These are phyloP conservation scores for Chydorus sphaericus DNA, from an alignment of 2,888 invertebrate species.

Conservation along the genomic window DNA sequence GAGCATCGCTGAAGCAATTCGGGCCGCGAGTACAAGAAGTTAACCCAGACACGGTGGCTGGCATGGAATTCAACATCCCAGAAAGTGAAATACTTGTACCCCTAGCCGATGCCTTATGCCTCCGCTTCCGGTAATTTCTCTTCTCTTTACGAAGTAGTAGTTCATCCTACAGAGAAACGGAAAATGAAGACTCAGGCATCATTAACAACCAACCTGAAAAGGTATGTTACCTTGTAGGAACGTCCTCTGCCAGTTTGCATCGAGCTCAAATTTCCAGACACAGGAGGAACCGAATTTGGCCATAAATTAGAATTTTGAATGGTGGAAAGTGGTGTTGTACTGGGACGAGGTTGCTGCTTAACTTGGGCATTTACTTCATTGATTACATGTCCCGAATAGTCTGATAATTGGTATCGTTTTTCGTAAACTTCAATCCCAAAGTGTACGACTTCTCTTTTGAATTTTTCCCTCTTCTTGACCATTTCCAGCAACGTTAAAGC, in stretches of 20 bases:
- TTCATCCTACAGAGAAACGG: not conserved
- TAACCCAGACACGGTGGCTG: not conserved
- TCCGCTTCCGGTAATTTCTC: slow-evolving; percentile 86
- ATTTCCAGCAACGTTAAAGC: slow-evolving; percentile 80
- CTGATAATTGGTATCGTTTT: slow-evolving; percentile 42
- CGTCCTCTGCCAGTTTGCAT: not conserved
- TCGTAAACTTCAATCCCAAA: slow-evolving; percentile 80
- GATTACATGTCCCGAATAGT: slow-evolving; percentile 40
- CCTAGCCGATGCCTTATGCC: slow-evolving; percentile 48
- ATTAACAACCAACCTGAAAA: not conserved
- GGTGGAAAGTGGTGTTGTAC: slow-evolving; percentile 57
- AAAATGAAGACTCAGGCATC: not conserved
- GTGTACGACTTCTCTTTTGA: slow-evolving; percentile 80
- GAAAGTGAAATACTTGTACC: slow-evolving; percentile 5
- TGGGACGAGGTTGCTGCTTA: slow-evolving; percentile 51
- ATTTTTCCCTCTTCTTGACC: slow-evolving; percentile 80
- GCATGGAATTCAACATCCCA: slow-evolving; percentile 15
- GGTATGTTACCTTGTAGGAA: not conserved
- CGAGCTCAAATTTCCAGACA: not conserved
- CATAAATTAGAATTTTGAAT: slow-evolving; percentile 40
- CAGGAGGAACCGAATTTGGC: not conserved
- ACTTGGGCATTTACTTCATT: slow-evolving; percentile 77
- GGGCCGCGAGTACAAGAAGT: not conserved
- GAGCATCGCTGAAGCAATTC: slow-evolving; percentile 25
- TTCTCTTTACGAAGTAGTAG: slow-evolving; percentile 43